Conservation (phyloP, 2,113 vertebrate species). For the Nesogale talazaci region DNA sequence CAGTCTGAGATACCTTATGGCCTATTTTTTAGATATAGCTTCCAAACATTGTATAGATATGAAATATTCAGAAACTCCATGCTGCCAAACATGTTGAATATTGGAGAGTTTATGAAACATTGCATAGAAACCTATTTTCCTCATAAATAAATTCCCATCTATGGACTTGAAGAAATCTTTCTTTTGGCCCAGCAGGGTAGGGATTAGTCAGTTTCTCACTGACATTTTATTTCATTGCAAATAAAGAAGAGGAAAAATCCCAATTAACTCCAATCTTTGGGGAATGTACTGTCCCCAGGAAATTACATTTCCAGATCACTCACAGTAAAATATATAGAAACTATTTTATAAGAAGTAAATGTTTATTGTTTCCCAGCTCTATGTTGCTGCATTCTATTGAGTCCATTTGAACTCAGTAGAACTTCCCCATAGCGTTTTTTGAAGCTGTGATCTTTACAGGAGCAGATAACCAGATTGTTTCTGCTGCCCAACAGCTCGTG, state of each 20-base stretch:
- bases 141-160: conserved; percentile 44
- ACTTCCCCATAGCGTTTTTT: too few relatives aligned
- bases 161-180: neutral
- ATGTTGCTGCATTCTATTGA: neutral
- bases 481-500: neutral
- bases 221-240: conserved; percentile 27
- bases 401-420: neutral
- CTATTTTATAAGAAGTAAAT: conserved; percentile 26
- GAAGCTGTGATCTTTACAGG: neutral
- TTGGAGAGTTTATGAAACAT: conserved; percentile 61
- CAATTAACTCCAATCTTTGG: conserved; percentile 35
- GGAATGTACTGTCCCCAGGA: conserved; percentile 13
- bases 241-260: conserved; percentile 36
- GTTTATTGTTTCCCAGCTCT: neutral
- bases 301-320: conserved; percentile 31
- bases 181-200: conserved; percentile 1
- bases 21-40: conserved; percentile 46
- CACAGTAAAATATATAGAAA: conserved; percentile 23
- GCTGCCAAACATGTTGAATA: conserved; percentile 50
- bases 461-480: neutral
- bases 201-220: conserved; percentile 46
- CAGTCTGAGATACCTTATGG: neutral
- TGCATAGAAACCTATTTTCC: conserved; percentile 45
- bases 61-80: conserved; percentile 58
- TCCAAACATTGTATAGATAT: conserved; percentile 45